Percentiles rank a stretch among this genome's conserved stretches.
Conservation (phyloP, 2,888 invertebrate species). For the Lithophane semibrunnea region DNA sequence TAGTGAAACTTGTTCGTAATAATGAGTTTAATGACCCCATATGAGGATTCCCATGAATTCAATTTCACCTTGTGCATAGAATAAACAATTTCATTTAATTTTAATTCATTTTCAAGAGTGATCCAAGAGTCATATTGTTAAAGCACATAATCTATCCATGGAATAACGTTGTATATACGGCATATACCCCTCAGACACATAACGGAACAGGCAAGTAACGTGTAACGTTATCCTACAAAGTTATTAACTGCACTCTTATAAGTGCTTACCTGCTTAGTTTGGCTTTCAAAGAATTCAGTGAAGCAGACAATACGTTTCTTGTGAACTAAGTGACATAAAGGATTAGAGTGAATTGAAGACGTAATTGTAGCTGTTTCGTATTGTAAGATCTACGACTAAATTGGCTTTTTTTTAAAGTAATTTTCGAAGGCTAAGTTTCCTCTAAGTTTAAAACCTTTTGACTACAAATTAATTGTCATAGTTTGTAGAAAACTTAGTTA, state of each 20-base stretch:
- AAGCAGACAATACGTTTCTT: conserved; percentile 26
- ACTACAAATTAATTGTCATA: background rate
- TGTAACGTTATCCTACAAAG: conserved; percentile 66
- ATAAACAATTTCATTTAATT: background rate
- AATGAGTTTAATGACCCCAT: too few species aligned
- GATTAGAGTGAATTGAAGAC: background rate
- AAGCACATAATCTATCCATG: background rate
- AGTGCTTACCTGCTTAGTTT: conserved; percentile 69
- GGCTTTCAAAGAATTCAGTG: conserved; percentile 71
- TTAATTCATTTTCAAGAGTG: background rate
- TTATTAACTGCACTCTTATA: conserved; percentile 78
- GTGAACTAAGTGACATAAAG: background rate
- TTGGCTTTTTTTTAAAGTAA: background rate
- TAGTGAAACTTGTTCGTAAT: too few species aligned
- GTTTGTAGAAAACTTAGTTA: background rate
- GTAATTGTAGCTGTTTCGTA: background rate
- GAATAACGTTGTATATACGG: background rate
- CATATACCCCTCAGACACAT: background rate
- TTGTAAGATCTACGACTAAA: background rate
- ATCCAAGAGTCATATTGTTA: background rate
- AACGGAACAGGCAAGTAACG: conserved; percentile 3
- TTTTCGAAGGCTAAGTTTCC: background rate
- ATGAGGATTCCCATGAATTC: too few species aligned
- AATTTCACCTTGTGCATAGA: too few species aligned
- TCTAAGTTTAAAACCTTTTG: background rate